These are phyloP conservation scores for Strigops habroptila DNA, from an alignment of 2,113 vertebrate species.

Conservation along the genomic window DNA sequence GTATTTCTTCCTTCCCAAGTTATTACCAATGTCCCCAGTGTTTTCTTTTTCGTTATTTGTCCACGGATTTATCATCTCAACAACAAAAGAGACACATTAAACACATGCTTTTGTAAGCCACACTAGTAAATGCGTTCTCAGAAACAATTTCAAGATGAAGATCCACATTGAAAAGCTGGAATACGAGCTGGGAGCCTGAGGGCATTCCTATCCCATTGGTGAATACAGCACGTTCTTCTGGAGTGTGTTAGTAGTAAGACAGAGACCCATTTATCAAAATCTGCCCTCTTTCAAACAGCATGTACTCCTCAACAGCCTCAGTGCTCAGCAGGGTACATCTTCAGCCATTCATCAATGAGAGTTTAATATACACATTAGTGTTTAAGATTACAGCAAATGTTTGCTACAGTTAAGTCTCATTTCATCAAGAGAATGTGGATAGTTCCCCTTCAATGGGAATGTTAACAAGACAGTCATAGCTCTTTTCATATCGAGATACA, in stretches of 20 bases:
- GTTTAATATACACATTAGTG: neutral
- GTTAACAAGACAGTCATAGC: neutral
- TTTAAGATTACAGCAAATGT: neutral
- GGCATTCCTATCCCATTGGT: slow-evolving; percentile 16
- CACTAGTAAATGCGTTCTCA: neutral
- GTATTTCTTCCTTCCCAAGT: slow-evolving; percentile 20
- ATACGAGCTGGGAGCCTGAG: slow-evolving; percentile 4
- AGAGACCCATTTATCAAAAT: slow-evolving; percentile 42
- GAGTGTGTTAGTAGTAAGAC: neutral
- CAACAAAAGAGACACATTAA: neutral
- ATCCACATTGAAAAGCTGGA: neutral
- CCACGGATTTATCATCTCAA: neutral
- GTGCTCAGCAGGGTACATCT: neutral
- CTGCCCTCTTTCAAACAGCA: neutral
- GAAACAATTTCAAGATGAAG: neutral
- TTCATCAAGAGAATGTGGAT: neutral
- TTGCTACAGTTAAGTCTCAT: neutral
- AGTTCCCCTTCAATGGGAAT: neutral
- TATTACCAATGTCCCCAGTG: neutral
- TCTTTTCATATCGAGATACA: rapidly evolving
- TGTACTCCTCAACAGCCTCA: neutral
- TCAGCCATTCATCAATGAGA: neutral
- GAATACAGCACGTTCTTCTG: slow-evolving; percentile 15
- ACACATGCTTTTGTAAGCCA: neutral
- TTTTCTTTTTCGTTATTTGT: neutral